Evolutionary conservation across 2,797 vertebrate species (phyloP).

Genomic region (Pyrocephalus nanus): DNA sequence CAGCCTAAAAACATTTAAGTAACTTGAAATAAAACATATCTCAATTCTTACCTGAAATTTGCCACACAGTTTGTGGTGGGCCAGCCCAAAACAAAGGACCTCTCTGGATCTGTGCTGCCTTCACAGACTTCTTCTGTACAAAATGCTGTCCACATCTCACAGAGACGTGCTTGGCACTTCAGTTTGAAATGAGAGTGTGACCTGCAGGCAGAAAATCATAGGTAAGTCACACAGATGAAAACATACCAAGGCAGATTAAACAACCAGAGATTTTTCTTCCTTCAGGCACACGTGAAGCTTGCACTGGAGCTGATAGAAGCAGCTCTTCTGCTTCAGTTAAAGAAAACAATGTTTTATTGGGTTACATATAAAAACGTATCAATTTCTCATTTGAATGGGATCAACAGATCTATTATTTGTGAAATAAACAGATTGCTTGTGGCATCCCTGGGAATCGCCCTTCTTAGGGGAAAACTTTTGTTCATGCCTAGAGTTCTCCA

Average conservation of each 20-base stretch:
- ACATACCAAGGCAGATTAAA: neutral
- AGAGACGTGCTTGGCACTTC: slow-evolving; percentile 84
- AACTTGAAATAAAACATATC: neutral
- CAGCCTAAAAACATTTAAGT: neutral
- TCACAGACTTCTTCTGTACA: slow-evolving; percentile 95
- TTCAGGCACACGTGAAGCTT: neutral
- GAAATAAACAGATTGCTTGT: neutral
- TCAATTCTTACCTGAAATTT: slow-evolving; percentile 86
- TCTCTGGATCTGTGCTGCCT: slow-evolving; percentile 82
- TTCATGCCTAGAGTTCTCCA: neutral
- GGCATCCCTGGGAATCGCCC: neutral
- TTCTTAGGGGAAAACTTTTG: neutral
- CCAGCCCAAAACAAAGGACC: slow-evolving; percentile 95
- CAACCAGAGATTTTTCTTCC: neutral
- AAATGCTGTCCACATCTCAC: slow-evolving; percentile 92
- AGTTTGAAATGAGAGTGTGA: slow-evolving; percentile 88
- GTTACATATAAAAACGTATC: neutral
- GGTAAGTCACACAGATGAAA: neutral
- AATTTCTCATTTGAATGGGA: neutral
- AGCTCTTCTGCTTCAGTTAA: neutral
- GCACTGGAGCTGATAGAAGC: neutral
- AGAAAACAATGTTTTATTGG: neutral
- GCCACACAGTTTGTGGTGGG: slow-evolving; percentile 93
- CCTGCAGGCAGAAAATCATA: slow-evolving; percentile 68
- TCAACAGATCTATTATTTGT: neutral